A percentile compares a stretch with the other conserved stretches of the same genome.
Conservation (phyloP, 2,888 invertebrate genomes). For the Zhengitettix transpicula region DNA sequence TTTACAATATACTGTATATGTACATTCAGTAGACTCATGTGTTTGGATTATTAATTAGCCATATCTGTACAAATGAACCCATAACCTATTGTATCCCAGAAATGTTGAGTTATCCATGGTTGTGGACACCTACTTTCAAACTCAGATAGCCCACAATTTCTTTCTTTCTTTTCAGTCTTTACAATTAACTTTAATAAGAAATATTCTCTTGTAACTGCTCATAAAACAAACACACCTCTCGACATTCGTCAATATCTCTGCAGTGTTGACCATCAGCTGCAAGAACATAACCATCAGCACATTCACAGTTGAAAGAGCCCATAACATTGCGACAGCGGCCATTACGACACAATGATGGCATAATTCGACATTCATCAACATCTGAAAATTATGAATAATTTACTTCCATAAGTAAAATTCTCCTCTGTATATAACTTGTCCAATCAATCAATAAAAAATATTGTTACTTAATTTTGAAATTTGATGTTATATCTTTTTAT, state of each 20-base stretch:
- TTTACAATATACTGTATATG: no score
- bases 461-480: no score
- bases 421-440: no score
- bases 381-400: slow-evolving; percentile 26
- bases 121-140: no score
- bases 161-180: neutral
- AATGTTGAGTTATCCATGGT: no score
- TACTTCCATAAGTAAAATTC: no score
- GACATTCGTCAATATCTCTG: slow-evolving; percentile 61
- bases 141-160: neutral
- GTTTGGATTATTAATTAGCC: no score
- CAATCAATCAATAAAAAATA: no score
- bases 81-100: no score
- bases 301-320: slow-evolving; percentile 68
- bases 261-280: slow-evolving; percentile 62
- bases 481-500: no score
- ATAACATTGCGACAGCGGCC: slow-evolving; percentile 65
- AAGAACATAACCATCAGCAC: slow-evolving; percentile 60
- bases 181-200: neutral
- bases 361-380: slow-evolving; percentile 68
- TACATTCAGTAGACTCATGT: no score
- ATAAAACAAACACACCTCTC: slow-evolving; percentile 32
- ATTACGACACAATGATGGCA: slow-evolving; percentile 72
- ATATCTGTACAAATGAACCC: no score
- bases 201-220: neutral